Base-by-base conservation (phyloP, 2,888 invertebrate species). In the Limulus polyphemus region DNA sequence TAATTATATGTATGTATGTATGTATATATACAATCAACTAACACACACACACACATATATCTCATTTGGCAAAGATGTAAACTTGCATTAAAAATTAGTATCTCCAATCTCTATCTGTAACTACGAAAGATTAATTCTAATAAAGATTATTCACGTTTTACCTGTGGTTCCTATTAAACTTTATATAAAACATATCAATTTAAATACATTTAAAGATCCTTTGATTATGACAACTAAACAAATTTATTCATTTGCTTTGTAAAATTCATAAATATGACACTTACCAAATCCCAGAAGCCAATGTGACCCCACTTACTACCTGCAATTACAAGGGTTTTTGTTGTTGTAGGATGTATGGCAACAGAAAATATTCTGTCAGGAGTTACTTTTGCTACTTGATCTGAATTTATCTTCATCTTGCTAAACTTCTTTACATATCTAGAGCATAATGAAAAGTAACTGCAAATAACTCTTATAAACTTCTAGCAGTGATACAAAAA, bases 231-330 rank as follows among this genome's bases (percentile, higher is more conserved):
- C n/a, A 55, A 59, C 11, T 49, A 59, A 55, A 59, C 11, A 48
- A 59, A 13, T n/a, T 51, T 46, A 32, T 17, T 51, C 49, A 50
- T 10, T 11, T 46, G 13, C 9, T 9, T 32, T 13, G 12, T 14
- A 17, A 61, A 46, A 48, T 14, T 47, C 13, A 13, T n/a, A 32
- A 47, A 61, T 32, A 12, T 13, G 49, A 47, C 10, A 70, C 73
- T 69, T 64, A 74, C 74, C 61, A 74, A 72, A 70, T 75, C 70
- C 74, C 74, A 75, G 16, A 75, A 64, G 47, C 74, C 76, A 17
- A 78, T 60, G 57, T 72, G 67, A 5, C 79, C 79, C 72, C 70
- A 71, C 60, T 74, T 74, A 67, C 74, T 76, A 13, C 78, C 78
- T 16, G 73, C 75, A 49, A 73, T 70, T n/a, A 75, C 68, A 48